Percentiles rank a stretch among this genome's conserved stretches.
phyloP scores from a whole-genome alignment of 1,140 invertebrate species.

The Tribolium madens region DNA sequence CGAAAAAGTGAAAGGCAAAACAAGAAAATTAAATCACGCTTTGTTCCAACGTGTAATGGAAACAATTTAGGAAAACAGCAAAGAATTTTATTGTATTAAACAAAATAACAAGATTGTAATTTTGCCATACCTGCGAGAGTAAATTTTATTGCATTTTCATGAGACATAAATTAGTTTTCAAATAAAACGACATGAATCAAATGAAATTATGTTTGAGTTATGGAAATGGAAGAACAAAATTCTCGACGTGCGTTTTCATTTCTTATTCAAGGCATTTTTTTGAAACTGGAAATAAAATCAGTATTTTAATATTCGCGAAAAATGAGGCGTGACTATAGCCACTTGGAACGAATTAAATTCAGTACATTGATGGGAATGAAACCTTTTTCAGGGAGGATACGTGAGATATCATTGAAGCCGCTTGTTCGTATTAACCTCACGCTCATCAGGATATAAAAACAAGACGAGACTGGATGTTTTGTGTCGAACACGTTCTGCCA shows the following conservation, averaged over 20 bases:
- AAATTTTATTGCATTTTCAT: slow-evolving; percentile 15
- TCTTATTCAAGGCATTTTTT: neutral
- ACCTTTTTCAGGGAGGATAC: slow-evolving; percentile 29
- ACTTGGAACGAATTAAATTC: slow-evolving; percentile 15
- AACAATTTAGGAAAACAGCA: slow-evolving; percentile 12
- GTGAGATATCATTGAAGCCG: slow-evolving; percentile 34
- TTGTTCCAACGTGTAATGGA: slow-evolving; percentile 15
- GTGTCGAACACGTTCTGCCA: slow-evolving; percentile 41
- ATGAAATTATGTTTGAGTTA: neutral
- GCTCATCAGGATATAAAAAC: slow-evolving; percentile 44
- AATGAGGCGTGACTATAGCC: slow-evolving; percentile 17
- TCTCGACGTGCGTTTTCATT: neutral
- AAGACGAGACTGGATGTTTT: slow-evolving; percentile 35
- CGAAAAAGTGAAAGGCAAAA: neutral
- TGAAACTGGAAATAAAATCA: neutral
- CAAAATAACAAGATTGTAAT: neutral
- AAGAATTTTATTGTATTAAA: slow-evolving; percentile 10
- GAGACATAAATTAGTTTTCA: slow-evolving; percentile 19
- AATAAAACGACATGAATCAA: neutral
- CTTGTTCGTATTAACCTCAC: slow-evolving; percentile 44
- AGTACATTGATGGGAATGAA: slow-evolving; percentile 18
- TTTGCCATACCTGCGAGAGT: neutral
- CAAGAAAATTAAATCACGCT: slow-evolving; percentile 8
- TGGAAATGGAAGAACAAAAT: slow-evolving; percentile 3
- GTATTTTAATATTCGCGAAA: slow-evolving; percentile 27